A percentile compares a stretch with the other conserved stretches of the same genome.
phyloP scores from a whole-genome alignment of 2,113 vertebrate species.

The Phyllostomus hastatus region DNA sequence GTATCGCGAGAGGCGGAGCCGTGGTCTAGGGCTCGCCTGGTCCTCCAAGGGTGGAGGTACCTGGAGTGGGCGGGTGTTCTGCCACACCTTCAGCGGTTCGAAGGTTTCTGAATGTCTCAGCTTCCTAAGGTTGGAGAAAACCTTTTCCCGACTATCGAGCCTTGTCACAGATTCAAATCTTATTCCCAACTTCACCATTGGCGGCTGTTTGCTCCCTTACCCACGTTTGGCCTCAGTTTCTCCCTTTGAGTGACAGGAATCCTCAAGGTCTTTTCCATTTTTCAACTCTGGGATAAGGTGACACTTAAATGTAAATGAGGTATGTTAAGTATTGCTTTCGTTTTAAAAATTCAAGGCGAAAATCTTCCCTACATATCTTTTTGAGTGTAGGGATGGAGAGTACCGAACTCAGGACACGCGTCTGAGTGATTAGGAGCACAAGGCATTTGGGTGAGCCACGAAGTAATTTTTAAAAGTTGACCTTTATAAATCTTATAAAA shows the following conservation, averaged over 20 bases:
- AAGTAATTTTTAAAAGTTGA: neutral
- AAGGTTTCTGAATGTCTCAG: rapidly evolving
- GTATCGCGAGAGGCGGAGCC: slow-evolving; percentile 35
- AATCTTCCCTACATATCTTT: neutral
- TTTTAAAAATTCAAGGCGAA: neutral
- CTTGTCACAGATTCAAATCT: rapidly evolving
- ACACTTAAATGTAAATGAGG: neutral
- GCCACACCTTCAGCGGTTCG: rapidly evolving
- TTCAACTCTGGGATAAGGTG: neutral
- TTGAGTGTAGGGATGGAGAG: neutral
- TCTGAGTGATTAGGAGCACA: neutral
- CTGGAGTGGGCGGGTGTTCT: rapidly evolving
- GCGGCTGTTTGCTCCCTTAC: rapidly evolving
- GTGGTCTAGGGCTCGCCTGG: rapidly evolving
- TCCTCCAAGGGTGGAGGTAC: rapidly evolving
- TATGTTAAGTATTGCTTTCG: neutral
- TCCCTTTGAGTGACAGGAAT: rapidly evolving
- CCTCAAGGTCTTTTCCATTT: neutral
- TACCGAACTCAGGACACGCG: neutral
- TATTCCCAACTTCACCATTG: neutral
- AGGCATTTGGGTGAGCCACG: neutral
- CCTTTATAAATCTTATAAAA: neutral
- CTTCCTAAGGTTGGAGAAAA: rapidly evolving
- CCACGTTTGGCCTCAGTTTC: neutral
- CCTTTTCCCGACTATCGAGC: rapidly evolving